A percentile compares a stretch with the other conserved stretches of the same genome.
phyloP scores from a whole-genome alignment of 2,797 vertebrate genomes.

The Peromyscus nudipes region DNA sequence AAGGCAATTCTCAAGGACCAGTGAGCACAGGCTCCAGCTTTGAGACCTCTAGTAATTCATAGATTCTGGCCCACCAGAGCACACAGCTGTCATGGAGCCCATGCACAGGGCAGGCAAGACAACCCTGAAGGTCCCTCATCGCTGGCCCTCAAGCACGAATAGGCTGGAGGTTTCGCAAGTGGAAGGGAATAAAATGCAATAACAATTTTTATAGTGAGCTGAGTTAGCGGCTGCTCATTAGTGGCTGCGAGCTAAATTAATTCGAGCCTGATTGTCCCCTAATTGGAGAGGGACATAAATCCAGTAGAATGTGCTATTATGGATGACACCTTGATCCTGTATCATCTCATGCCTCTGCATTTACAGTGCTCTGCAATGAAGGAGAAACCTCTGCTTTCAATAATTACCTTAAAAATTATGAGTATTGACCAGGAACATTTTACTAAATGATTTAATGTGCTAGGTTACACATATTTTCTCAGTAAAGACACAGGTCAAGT shows the following conservation, averaged over 20 bases:
- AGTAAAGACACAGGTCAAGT: conserved; percentile 68
- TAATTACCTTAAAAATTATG: conserved; percentile 70
- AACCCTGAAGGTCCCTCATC: neutral
- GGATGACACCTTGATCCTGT: conserved; percentile 64
- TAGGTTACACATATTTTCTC: conserved; percentile 63
- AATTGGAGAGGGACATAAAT: conserved; percentile 81
- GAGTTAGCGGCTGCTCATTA: conserved; percentile 80
- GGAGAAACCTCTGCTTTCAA: conserved; percentile 1
- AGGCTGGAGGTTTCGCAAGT: neutral
- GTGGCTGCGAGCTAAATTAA: conserved; percentile 78
- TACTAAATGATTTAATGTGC: conserved; percentile 57
- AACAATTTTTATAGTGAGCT: conserved; percentile 80
- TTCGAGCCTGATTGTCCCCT: conserved; percentile 79
- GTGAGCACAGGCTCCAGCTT: neutral
- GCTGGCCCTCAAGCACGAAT: neutral
- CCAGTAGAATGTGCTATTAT: conserved; percentile 71
- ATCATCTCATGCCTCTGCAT: conserved; percentile 28
- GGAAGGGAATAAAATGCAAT: conserved; percentile 79
- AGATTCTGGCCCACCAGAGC: neutral
- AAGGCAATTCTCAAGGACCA: neutral
- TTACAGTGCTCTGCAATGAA: neutral
- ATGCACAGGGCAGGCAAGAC: neutral
- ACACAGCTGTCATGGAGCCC: neutral
- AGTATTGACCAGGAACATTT: conserved; percentile 73
- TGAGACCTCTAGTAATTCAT: conserved; percentile 32